phyloP scores from a whole-genome alignment of 2,797 vertebrate genomes.

The Poecilia gillii region DNA sequence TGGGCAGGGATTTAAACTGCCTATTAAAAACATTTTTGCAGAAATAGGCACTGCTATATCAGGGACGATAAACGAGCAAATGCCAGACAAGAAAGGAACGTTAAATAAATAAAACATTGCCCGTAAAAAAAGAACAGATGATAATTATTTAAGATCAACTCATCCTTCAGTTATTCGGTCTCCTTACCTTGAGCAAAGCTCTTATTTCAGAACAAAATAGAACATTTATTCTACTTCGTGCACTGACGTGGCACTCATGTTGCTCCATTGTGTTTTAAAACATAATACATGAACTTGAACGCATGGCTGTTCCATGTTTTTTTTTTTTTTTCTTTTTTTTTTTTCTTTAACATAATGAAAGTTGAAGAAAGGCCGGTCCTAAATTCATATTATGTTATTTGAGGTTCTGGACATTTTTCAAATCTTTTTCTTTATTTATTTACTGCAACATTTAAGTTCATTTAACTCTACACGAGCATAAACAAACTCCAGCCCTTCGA shows the following conservation, averaged over 20 bases:
- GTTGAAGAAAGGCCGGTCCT: background rate
- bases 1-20: background rate
- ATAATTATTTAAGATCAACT: background rate
- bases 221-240: background rate
- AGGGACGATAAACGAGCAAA: background rate
- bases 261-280: background rate
- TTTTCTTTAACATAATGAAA: background rate
- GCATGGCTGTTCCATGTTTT: background rate
- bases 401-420: background rate
- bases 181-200: background rate
- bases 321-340: background rate
- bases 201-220: background rate
- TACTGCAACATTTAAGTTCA: background rate
- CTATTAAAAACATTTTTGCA: background rate
- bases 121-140: background rate
- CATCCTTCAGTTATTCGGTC: background rate
- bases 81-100: background rate
- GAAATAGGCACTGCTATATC: background rate
- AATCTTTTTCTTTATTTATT: background rate
- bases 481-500: conserved; percentile 8
- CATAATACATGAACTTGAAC: background rate
- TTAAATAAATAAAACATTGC: background rate
- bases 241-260: background rate
- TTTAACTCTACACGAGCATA: conserved; percentile 8
- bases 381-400: background rate